Conservation (phyloP, 23 tunicate species). For the Ascidia mentula region DNA sequence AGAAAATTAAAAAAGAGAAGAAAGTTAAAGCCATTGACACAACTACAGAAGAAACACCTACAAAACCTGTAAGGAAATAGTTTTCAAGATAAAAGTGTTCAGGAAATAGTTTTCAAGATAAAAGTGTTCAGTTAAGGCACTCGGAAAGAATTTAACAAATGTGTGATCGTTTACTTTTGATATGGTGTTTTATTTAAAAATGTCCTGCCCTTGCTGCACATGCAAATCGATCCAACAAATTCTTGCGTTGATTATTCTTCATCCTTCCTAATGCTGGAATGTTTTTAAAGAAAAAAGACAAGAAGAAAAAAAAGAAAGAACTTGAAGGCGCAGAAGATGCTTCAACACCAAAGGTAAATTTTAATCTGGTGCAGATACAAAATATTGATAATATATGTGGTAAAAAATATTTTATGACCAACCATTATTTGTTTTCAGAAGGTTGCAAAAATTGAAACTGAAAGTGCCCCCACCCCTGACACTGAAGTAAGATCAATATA, state of each 20-base stretch:
- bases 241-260: no score
- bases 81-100: no score
- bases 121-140: no score
- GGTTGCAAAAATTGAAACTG: neutral
- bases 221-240: no score
- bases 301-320: neutral
- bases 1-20: constrained; percentile 57
- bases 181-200: no score
- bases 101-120: no score
- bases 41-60: neutral
- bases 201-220: no score
- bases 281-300: neutral
- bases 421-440: neutral
- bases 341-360: no score
- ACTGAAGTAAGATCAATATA: neutral
- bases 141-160: no score
- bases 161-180: no score
- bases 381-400: no score
- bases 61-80: neutral
- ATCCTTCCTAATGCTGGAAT: neutral
- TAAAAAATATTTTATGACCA: neutral
- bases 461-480: neutral
- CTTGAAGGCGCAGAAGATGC: neutral
- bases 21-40: constrained; percentile 7
- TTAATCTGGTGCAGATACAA: no score